phyloP scores from a whole-genome alignment of 2,888 invertebrate species.

The Dione vanillae region DNA sequence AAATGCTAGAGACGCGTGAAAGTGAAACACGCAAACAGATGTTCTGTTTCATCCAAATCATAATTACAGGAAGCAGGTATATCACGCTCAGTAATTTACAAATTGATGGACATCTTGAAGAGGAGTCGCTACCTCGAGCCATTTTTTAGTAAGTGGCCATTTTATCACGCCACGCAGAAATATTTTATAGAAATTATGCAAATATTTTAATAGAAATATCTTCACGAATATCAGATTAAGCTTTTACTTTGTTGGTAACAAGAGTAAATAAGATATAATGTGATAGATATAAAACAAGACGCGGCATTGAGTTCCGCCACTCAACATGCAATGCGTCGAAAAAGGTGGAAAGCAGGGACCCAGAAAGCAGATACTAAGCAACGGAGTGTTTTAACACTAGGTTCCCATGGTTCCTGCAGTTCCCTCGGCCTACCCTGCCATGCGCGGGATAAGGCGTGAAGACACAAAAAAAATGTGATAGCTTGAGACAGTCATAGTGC shows the following conservation, averaged over 20 bases:
- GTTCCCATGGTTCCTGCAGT: too few relatives aligned
- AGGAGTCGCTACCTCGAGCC: conserved; percentile 8
- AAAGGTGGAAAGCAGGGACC: too few relatives aligned
- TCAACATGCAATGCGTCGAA: too few relatives aligned
- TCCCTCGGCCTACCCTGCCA: too few relatives aligned
- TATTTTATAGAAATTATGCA: conserved; percentile 7
- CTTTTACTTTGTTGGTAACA: background rate
- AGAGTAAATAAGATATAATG: too few relatives aligned
- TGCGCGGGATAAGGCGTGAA: too few relatives aligned
- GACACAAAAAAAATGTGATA: too few relatives aligned
- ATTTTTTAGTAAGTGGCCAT: conserved; percentile 4
- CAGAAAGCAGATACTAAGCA: too few relatives aligned
- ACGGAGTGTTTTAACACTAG: too few relatives aligned
- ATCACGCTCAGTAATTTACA: background rate
- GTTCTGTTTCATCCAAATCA: background rate
- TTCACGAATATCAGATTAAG: background rate
- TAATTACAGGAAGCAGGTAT: conserved; percentile 13
- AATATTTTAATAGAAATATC: conserved; percentile 2
- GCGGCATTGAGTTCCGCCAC: too few relatives aligned
- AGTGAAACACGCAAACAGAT: background rate
- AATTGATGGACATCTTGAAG: background rate
- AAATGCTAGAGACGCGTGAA: background rate
- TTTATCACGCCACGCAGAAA: conserved; percentile 1
- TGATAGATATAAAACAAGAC: too few relatives aligned
- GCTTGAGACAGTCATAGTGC: too few relatives aligned